Percentiles rank a stretch among this genome's conserved stretches.
Conservation (phyloP, 2,888 invertebrate species). For the Agonopterix arenella region DNA sequence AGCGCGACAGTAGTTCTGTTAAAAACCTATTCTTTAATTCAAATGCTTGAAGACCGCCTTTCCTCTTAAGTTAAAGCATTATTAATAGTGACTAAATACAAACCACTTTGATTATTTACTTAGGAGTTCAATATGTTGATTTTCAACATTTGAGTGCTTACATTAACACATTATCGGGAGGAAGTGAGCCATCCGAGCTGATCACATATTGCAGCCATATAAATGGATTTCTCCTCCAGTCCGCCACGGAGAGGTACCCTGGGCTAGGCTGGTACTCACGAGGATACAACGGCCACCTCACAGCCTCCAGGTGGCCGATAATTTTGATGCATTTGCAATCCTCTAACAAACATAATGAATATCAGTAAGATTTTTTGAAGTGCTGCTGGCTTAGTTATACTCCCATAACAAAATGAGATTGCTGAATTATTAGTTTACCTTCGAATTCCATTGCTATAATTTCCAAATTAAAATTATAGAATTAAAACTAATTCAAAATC, state of each 20-base stretch:
- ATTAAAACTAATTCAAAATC: too few relatives aligned
- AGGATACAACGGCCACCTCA: conserved; percentile 35
- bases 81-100: too few relatives aligned
- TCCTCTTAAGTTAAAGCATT: not conserved
- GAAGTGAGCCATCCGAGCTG: conserved; percentile 41
- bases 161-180: conserved; percentile 50
- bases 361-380: too few relatives aligned
- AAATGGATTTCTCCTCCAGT: conserved; percentile 43
- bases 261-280: conserved; percentile 32
- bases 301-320: conserved; percentile 43
- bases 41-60: not conserved
- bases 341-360: not conserved
- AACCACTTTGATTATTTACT: too few relatives aligned
- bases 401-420: too few relatives aligned
- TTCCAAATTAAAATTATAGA: too few relatives aligned
- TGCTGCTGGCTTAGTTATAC: too few relatives aligned
- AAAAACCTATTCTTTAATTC: too few relatives aligned
- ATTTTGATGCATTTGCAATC: conserved; percentile 48
- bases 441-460: too few relatives aligned
- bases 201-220: conserved; percentile 56
- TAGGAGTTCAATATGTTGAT: not conserved
- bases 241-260: conserved; percentile 37
- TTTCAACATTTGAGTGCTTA: conserved; percentile 18
- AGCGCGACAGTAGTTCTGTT: not conserved
- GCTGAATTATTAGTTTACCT: too few relatives aligned